Conservation (phyloP, 2,888 invertebrate species). For the Pristionchus exspectatus region DNA sequence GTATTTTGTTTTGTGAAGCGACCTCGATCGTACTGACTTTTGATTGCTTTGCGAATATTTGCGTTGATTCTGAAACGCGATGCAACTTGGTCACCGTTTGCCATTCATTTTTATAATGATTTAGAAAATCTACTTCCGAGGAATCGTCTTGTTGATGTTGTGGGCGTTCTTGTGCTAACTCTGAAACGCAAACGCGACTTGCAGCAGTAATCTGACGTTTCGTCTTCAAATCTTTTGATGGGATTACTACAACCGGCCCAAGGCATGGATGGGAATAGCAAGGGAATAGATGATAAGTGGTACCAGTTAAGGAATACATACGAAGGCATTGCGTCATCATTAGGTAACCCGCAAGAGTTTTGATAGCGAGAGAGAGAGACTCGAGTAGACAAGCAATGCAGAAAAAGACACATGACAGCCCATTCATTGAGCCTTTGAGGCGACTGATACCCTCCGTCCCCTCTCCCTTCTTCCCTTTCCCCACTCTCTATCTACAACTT, state of each 20-base stretch:
- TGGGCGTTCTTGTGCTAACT: background rate
- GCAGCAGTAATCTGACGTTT: conserved; percentile 1
- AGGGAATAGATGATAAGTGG: background rate
- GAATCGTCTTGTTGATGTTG: too few relatives aligned
- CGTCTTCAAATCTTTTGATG: background rate
- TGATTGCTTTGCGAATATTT: background rate
- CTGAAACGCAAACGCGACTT: background rate
- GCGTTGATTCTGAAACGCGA: background rate
- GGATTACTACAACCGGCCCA: background rate
- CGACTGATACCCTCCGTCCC: background rate
- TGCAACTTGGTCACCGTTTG: too few relatives aligned
- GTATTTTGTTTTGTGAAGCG: background rate
- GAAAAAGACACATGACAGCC: conserved; percentile 26
- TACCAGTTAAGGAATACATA: too few relatives aligned
- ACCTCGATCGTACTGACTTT: background rate
- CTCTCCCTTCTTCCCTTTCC: background rate
- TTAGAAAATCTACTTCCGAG: too few relatives aligned
- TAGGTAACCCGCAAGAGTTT: background rate
- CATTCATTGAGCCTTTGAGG: background rate
- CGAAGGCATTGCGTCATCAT: background rate
- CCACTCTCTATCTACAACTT: conserved; percentile 10
- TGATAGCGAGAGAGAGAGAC: background rate
- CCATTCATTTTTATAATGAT: too few relatives aligned
- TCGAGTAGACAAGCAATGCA: background rate
- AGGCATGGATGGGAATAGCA: background rate